phyloP scores from a whole-genome alignment of 2,797 vertebrate genomes.

The Podarcis lilfordi region DNA sequence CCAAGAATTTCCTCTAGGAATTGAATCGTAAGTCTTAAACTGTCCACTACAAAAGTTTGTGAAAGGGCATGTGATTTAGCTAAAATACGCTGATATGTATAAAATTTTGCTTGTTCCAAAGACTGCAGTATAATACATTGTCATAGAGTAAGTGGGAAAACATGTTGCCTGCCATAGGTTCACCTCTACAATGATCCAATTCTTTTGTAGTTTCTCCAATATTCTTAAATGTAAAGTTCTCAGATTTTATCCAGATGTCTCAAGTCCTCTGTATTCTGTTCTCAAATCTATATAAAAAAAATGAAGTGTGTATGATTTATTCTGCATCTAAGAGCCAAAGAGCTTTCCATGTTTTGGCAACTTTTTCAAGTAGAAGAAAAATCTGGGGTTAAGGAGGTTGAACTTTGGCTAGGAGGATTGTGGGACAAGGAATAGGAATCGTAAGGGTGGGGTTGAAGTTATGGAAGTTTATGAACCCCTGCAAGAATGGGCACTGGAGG shows the following conservation, averaged over 20 bases:
- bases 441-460: too few species aligned
- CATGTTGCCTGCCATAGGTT: background rate
- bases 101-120: background rate
- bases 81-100: accelerated
- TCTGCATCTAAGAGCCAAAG: too few species aligned
- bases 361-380: too few species aligned
- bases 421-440: too few species aligned
- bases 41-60: accelerated
- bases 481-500: too few species aligned
- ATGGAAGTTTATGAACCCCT: too few species aligned
- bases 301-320: too few species aligned
- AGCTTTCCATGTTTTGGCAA: too few species aligned
- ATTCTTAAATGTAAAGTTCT: background rate
- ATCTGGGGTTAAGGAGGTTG: too few species aligned
- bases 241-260: background rate
- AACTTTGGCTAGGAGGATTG: too few species aligned
- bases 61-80: background rate
- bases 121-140: background rate
- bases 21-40: slow-evolving; percentile 90
- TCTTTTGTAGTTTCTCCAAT: too few species aligned
- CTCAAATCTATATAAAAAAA: background rate
- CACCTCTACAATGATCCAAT: background rate
- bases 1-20: slow-evolving; percentile 96
- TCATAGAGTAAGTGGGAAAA: background rate
- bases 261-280: background rate